Evolutionary conservation across 2,113 vertebrate species (phyloP).

Genomic region (Buteo buteo): DNA sequence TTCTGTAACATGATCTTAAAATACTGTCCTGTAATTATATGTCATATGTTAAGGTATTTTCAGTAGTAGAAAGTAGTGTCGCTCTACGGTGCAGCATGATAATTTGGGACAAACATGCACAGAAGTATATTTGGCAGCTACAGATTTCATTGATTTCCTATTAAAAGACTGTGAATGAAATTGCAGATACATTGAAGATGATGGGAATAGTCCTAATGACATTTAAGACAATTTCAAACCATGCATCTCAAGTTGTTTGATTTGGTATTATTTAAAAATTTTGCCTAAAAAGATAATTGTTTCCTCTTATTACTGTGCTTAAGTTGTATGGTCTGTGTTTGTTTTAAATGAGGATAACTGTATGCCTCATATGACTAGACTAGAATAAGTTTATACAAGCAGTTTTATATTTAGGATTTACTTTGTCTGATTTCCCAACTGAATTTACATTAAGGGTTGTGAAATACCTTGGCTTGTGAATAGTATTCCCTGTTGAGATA

Average conservation of each 20-base stretch:
- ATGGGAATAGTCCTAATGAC: neutral
- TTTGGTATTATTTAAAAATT: neutral
- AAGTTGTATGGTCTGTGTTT: neutral
- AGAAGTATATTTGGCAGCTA: neutral
- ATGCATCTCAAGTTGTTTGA: neutral
- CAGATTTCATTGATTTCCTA: neutral
- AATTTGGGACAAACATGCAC: neutral
- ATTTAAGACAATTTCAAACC: neutral
- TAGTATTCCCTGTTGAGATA: neutral
- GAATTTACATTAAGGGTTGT: neutral
- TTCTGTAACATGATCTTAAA: neutral
- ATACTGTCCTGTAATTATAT: neutral
- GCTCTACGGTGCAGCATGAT: neutral
- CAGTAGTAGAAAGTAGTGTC: neutral
- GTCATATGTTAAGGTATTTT: neutral
- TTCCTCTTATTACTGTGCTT: neutral
- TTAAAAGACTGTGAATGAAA: neutral
- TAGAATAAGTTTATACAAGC: neutral
- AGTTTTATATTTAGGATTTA: neutral
- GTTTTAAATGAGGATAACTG: neutral
- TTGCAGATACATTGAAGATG: neutral
- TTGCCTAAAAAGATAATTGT: neutral
- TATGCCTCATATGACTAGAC: neutral
- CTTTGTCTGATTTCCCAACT: neutral
- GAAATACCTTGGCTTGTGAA: neutral